Evolutionary conservation across 2,797 vertebrate genomes (phyloP).

Genomic region (Coccyzus lansbergi): DNA sequence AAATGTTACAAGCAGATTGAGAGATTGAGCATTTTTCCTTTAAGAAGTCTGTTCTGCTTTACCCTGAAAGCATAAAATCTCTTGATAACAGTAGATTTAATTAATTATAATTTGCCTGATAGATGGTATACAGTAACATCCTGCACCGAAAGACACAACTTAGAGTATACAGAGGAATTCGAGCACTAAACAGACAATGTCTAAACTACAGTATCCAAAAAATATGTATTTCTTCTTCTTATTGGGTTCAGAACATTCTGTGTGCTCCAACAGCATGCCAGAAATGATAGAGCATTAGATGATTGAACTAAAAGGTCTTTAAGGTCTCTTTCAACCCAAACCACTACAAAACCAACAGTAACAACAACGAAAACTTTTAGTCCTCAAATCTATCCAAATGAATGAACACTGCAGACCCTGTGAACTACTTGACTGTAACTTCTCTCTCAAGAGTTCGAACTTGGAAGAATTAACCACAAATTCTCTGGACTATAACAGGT

Average conservation of each 20-base stretch:
- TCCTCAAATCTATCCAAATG: rapidly evolving
- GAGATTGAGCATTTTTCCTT: background rate
- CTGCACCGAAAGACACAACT: background rate
- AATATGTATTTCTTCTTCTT: background rate
- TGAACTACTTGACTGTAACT: background rate
- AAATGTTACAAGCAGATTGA: background rate
- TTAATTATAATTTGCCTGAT: background rate
- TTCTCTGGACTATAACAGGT: rapidly evolving
- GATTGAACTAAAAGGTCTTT: too few relatives aligned
- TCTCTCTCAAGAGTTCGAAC: background rate
- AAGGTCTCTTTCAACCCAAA: too few relatives aligned
- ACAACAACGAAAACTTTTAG: background rate
- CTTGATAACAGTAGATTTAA: background rate
- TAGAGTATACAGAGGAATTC: background rate
- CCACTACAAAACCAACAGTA: background rate
- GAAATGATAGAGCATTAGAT: background rate
- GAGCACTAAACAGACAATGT: background rate
- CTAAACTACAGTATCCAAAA: background rate
- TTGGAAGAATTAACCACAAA: background rate
- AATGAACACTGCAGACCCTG: rapidly evolving
- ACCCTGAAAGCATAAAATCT: rapidly evolving
- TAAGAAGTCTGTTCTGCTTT: background rate
- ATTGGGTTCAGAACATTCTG: background rate
- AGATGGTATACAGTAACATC: background rate
- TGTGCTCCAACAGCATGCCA: background rate